Conservation (phyloP, 1,140 invertebrate genomes). For the Cyclargus thomasi region DNA sequence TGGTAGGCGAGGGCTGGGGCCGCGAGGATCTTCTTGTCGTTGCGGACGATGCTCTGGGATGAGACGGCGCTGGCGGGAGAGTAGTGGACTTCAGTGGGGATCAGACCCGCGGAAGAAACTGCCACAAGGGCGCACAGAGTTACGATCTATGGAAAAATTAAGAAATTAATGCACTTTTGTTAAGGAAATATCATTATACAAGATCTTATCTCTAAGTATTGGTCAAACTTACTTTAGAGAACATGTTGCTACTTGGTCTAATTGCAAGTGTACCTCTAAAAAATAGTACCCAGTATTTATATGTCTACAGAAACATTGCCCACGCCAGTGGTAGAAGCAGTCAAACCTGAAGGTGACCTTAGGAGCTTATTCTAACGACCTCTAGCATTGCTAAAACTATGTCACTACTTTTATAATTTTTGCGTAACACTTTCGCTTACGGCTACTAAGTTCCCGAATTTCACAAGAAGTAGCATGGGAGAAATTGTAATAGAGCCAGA, state of each 20-base stretch:
- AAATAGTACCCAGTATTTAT: neutral
- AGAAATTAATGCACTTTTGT: neutral
- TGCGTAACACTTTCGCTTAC: neutral
- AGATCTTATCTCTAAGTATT: neutral
- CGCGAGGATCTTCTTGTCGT: constrained; percentile 28
- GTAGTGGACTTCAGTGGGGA: constrained; percentile 33
- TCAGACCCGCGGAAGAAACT: constrained; percentile 41
- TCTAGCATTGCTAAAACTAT: constrained; percentile 20
- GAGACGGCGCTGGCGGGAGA: constrained; percentile 35
- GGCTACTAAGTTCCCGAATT: neutral
- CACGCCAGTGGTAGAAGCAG: neutral
- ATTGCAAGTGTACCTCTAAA: neutral
- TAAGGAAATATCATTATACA: neutral
- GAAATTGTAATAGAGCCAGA: too few relatives aligned
- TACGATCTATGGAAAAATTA: constrained; percentile 39
- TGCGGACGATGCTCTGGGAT: constrained; percentile 40
- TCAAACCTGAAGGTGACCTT: constrained; percentile 18
- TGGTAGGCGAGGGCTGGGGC: constrained; percentile 30
- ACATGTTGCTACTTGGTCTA: constrained; percentile 25
- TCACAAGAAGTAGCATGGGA: too few relatives aligned
- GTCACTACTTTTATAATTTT: neutral
- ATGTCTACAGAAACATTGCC: neutral
- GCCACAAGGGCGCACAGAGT: constrained; percentile 40
- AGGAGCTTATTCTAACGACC: constrained; percentile 34
- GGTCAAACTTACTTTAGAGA: constrained; percentile 32